Evolutionary conservation across 1,140 invertebrate genomes (phyloP).

Genomic region (Pseudoatta argentina): DNA sequence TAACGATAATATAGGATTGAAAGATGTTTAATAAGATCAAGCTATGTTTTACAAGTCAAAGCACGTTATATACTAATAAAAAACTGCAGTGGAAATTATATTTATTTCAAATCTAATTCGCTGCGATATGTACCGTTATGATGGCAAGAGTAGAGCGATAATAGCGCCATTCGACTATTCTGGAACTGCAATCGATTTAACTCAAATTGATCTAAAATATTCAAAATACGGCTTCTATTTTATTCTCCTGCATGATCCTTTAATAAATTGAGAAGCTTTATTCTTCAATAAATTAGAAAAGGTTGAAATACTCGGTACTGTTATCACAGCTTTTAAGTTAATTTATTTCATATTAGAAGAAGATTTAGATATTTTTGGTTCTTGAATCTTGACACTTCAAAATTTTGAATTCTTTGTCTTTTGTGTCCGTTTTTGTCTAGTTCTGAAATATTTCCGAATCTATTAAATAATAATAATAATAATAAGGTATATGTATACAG

Average conservation of each 20-base stretch:
- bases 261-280: neutral
- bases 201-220: neutral
- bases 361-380: neutral
- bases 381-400: neutral
- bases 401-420: neutral
- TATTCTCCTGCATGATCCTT: neutral
- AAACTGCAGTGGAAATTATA: neutral
- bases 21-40: conserved; percentile 4
- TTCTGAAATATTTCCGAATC: conserved; percentile 13
- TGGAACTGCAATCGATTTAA: conserved; percentile 38
- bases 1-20: neutral
- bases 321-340: neutral
- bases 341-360: neutral
- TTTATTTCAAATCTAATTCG: conserved; percentile 30
- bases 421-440: neutral
- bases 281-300: neutral
- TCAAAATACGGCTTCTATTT: conserved; percentile 16
- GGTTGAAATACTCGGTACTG: neutral
- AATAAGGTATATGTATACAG: neutral
- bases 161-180: conserved; percentile 37
- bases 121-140: conserved; percentile 37
- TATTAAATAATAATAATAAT: neutral
- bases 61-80: neutral
- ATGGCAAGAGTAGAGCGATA: neutral
- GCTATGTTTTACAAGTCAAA: neutral